These are phyloP conservation scores for Grus americana DNA, from an alignment of 2,113 vertebrate species.

Conservation along the genomic window DNA sequence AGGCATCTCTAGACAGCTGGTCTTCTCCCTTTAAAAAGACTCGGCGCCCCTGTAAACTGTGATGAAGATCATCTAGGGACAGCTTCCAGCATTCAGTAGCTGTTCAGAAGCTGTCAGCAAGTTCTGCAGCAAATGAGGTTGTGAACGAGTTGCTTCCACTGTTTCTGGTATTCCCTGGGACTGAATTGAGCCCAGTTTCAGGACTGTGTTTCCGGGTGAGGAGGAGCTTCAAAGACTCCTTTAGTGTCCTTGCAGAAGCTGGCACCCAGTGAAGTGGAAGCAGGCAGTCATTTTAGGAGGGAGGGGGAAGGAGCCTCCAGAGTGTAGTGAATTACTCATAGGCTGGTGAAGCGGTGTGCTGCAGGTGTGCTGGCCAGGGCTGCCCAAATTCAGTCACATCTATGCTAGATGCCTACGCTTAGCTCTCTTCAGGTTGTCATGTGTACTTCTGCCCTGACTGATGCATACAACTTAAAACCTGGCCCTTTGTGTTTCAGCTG, in stretches of 20 bases:
- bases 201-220: not conserved
- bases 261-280: not conserved
- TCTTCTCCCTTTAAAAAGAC: not conserved
- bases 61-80: not conserved
- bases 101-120: conserved; percentile 6
- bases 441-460: not conserved
- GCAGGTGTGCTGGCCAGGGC: not conserved
- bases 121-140: not conserved
- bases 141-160: not conserved
- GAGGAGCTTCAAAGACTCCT: not conserved
- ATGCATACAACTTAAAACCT: not conserved
- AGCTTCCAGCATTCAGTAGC: not conserved
- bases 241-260: not conserved
- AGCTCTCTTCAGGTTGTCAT: not conserved
- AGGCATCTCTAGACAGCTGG: not conserved
- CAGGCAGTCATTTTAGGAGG: not conserved
- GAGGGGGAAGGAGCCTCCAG: not conserved
- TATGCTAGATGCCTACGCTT: not conserved
- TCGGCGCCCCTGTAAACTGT: not conserved
- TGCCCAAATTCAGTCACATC: not conserved
- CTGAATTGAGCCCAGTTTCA: not conserved
- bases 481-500: conserved; percentile 84
- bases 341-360: not conserved
- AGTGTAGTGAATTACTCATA: not conserved
- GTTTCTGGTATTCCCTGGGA: not conserved